Base-by-base conservation (phyloP, 2,797 vertebrate genomes). In the Orientallactaga sibirica region DNA sequence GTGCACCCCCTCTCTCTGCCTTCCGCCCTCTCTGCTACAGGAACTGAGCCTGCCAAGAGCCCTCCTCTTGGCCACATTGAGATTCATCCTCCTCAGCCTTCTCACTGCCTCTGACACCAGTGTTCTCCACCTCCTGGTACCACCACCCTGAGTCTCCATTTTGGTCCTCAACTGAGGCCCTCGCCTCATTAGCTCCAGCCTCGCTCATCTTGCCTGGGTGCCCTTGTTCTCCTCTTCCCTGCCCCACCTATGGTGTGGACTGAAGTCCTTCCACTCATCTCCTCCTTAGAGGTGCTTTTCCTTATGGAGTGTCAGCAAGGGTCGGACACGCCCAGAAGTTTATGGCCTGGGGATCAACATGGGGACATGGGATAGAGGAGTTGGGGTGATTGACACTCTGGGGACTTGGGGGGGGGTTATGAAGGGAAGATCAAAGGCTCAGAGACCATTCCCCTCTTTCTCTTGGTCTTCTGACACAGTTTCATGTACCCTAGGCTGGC, bases 1-100 rank as follows among this genome's bases (percentile, higher is more conserved):
- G 90, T 92, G 93, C 94, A 80, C 94, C 96, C 92, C 96, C 96
- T 95, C 96, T 96, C 96, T 96, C 94, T 95, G 96, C 88, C 96
- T 95, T 94, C 97, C 86, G 64, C 95, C 94, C 95, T 97, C 92
- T 93, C 79, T 2, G 86, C 88, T 80, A 2, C 94, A 96, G 96
- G 95, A 96, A 95, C 93, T 74, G 83, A 73, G 92, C 77, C 78
- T 97, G 95, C 97, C 96, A 96, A 95, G 88, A 96, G 78, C 87
- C 92, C 73, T 94, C 77, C 92, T 93, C 94, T 90, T 83, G 90
- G 19, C 67, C 52, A 43, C 85, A 87, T 7, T 52, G 79, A 86
- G 62, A 87, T 85, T 77, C 48, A 33, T 90, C 4, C 82, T 75
- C 18, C 3, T 71, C 86, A 58, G 76, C 89, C 86, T 93, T 2